Percentiles rank a stretch among this genome's conserved stretches.
phyloP scores from a whole-genome alignment of 2,888 invertebrate genomes.

The Platerodrilus igneus region DNA sequence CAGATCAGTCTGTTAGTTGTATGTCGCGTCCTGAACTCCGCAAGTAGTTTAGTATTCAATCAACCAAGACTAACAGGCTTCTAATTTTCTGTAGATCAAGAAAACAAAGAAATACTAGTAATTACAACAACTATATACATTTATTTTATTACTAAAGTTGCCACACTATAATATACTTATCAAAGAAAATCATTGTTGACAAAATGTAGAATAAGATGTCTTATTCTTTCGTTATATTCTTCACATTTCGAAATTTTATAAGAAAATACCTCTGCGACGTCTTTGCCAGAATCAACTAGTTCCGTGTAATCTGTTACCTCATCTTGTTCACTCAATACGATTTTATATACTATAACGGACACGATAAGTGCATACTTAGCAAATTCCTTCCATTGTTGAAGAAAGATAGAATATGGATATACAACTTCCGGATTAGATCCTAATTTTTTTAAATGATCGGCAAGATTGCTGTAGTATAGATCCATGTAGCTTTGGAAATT shows the following conservation, averaged over 20 bases:
- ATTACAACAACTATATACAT: too few species aligned
- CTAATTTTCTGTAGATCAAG: too few species aligned
- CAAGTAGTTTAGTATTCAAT: too few species aligned
- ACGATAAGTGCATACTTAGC: constrained; percentile 28
- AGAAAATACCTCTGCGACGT: constrained; percentile 4
- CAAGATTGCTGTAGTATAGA: constrained; percentile 36
- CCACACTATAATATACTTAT: too few species aligned
- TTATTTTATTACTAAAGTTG: too few species aligned
- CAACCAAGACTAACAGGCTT: too few species aligned
- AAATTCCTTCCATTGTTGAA: constrained; percentile 35
- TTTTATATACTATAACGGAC: constrained; percentile 23
- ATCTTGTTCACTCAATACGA: constrained; percentile 27
- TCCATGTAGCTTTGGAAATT: constrained; percentile 33
- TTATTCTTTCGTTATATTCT: constrained; percentile 13
- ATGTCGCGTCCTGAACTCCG: too few species aligned
- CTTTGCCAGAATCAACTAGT: background rate
- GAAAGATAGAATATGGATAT: constrained; percentile 33
- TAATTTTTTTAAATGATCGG: constrained; percentile 27
- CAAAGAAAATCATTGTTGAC: constrained; percentile 14
- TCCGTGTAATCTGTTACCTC: constrained; percentile 19
- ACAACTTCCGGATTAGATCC: constrained; percentile 34
- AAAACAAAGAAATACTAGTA: too few species aligned
- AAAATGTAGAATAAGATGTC: constrained; percentile 13
- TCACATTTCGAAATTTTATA: constrained; percentile 8
- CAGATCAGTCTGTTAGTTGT: too few species aligned